These are phyloP conservation scores for Myotis lucifugus DNA, from an alignment of 2,113 vertebrate genomes.

Conservation along the genomic window DNA sequence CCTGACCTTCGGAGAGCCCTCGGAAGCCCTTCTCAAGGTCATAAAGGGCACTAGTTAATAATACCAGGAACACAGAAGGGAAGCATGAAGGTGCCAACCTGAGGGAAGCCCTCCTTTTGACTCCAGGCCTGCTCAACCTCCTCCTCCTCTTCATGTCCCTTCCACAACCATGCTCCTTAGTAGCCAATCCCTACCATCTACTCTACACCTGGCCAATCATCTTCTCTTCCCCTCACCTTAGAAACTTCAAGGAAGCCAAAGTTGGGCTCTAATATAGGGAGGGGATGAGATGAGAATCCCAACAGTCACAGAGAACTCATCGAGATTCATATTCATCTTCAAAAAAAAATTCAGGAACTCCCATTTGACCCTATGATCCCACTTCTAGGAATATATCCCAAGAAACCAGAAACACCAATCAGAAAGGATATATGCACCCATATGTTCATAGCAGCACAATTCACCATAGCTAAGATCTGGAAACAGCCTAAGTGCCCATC, in stretches of 20 bases:
- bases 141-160: neutral
- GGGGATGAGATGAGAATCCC: neutral
- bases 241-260: constrained; percentile 23
- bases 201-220: neutral
- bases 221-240: neutral
- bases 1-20: neutral
- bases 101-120: neutral
- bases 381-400: too few species aligned
- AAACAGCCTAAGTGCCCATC: too few species aligned
- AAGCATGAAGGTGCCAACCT: neutral
- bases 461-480: too few species aligned
- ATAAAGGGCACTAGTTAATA: neutral
- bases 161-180: neutral
- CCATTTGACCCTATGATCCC: too few species aligned
- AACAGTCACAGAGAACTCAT: neutral
- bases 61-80: neutral
- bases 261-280: neutral
- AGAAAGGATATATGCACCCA: too few species aligned
- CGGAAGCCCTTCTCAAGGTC: neutral
- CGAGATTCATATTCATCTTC: neutral
- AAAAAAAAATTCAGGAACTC: neutral
- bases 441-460: too few species aligned
- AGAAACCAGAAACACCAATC: too few species aligned
- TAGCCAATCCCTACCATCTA: neutral
- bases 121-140: neutral